phyloP scores from a whole-genome alignment of 2,113 vertebrate species.

The Brachyhypopomus occidentalis region DNA sequence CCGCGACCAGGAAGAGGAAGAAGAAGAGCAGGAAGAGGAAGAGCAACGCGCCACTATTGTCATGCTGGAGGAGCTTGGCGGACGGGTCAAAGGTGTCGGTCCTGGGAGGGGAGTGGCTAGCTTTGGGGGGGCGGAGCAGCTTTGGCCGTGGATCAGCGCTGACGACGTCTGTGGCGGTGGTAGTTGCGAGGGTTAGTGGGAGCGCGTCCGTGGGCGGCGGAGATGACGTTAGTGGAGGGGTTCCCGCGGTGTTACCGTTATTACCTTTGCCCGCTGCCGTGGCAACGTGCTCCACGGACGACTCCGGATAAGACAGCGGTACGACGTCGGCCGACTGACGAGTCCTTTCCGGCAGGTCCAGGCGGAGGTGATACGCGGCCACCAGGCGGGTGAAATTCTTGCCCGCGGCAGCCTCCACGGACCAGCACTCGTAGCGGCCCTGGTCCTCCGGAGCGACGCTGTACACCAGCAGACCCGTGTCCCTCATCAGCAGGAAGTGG shows the following conservation, averaged over 20 bases:
- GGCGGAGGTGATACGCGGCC: slow-evolving; percentile 80
- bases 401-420: slow-evolving; percentile 81
- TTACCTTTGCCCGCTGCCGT: slow-evolving; percentile 74
- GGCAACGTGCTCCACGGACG: slow-evolving; percentile 35
- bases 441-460: slow-evolving; percentile 86
- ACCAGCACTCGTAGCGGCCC: slow-evolving; percentile 89
- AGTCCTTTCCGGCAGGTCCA: slow-evolving; percentile 68
- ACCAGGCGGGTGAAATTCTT: slow-evolving; percentile 83
- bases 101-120: slow-evolving; percentile 55
- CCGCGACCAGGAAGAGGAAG: slow-evolving; percentile 82
- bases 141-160: slow-evolving; percentile 52
- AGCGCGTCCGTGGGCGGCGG: slow-evolving; percentile 66
- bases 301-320: slow-evolving; percentile 29
- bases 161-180: slow-evolving; percentile 58
- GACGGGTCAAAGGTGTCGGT: slow-evolving; percentile 72
- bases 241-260: slow-evolving; percentile 59
- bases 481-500: slow-evolving; percentile 83
- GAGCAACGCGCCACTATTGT: slow-evolving; percentile 85
- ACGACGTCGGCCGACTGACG: no score
- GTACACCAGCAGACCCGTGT: slow-evolving; percentile 85
- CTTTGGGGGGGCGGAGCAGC: slow-evolving; percentile 67
- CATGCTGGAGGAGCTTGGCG: slow-evolving; percentile 83
- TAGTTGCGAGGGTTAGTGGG: slow-evolving; percentile 71
- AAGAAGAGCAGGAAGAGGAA: slow-evolving; percentile 91
- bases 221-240: slow-evolving; percentile 64